Evolutionary conservation across 2,888 invertebrate species (phyloP).

Genomic region (Seladonia tumulorum): DNA sequence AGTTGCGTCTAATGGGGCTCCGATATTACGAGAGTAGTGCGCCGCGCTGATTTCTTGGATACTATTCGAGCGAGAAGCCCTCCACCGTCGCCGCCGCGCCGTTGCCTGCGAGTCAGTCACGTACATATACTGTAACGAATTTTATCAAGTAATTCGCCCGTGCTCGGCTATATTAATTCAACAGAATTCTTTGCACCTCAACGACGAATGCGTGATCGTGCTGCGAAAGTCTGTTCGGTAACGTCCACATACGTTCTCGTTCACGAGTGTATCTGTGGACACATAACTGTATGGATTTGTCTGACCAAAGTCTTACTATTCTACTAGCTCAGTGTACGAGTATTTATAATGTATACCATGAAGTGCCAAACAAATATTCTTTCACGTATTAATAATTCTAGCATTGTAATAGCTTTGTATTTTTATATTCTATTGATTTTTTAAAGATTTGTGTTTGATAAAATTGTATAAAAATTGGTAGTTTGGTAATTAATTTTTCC

Average conservation of each 20-base stretch:
- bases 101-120: conserved; percentile 44
- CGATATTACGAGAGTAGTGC: conserved; percentile 70
- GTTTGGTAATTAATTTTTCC: background rate
- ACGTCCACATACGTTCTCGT: background rate
- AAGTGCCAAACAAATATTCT: background rate
- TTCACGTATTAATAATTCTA: background rate
- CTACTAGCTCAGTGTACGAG: background rate
- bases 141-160: conserved; percentile 34
- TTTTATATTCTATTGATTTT: background rate
- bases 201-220: background rate
- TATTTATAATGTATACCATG: background rate
- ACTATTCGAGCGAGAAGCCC: conserved; percentile 48
- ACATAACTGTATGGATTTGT: background rate
- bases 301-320: background rate
- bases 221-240: background rate
- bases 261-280: too few relatives aligned
- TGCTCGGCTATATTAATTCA: conserved; percentile 6
- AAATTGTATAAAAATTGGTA: background rate
- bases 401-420: background rate
- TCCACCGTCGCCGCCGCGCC: background rate
- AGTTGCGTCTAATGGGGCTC: conserved; percentile 75
- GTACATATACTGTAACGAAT: conserved; percentile 47
- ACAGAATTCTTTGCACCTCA: background rate
- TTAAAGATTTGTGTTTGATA: background rate
- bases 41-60: conserved; percentile 69